These are phyloP conservation scores for Actinia equina DNA, from an alignment of 64 coral and sea anemone species.

Conservation along the genomic window DNA sequence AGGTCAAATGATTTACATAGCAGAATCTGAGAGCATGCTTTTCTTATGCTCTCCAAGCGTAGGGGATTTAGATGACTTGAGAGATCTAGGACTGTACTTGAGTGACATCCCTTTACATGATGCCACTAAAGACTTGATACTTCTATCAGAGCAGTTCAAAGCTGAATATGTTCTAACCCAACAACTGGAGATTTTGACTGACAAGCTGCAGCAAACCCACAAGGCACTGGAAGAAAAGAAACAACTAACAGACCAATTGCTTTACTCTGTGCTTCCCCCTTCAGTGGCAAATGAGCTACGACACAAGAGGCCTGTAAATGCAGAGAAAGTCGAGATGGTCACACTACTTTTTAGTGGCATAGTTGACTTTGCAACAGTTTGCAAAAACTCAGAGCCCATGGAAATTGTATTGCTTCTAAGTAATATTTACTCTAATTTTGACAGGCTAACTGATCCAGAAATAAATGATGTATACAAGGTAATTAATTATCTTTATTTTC, in stretches of 20 bases:
- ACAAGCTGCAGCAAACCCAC: slow-evolving; percentile 74
- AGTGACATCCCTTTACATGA: slow-evolving; percentile 89
- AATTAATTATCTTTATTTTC: background rate
- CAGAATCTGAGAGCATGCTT: slow-evolving; percentile 60
- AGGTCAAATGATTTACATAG: slow-evolving; percentile 78
- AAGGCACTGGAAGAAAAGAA: slow-evolving; percentile 77
- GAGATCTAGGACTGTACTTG: slow-evolving; percentile 55
- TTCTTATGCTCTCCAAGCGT: slow-evolving; percentile 88
- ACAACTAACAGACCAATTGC: slow-evolving; percentile 59
- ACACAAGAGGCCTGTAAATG: slow-evolving; percentile 64
- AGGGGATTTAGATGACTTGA: slow-evolving; percentile 71
- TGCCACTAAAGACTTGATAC: slow-evolving; percentile 69
- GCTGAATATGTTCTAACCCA: slow-evolving; percentile 78
- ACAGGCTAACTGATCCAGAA: slow-evolving; percentile 65
- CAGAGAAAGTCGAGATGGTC: slow-evolving; percentile 74
- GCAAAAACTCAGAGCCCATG: slow-evolving; percentile 63
- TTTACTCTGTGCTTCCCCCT: slow-evolving; percentile 61
- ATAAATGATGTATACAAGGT: slow-evolving; percentile 94
- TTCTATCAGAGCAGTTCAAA: slow-evolving; percentile 78
- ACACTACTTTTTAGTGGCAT: slow-evolving; percentile 80
- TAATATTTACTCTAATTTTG: slow-evolving; percentile 77
- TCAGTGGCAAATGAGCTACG: slow-evolving; percentile 69
- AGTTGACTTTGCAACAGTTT: slow-evolving; percentile 74
- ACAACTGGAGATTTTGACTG: slow-evolving; percentile 68
- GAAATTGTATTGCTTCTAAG: slow-evolving; percentile 74